These are phyloP conservation scores for Oreochromis mossambicus DNA, from an alignment of 2,797 vertebrate species.

Conservation along the genomic window DNA sequence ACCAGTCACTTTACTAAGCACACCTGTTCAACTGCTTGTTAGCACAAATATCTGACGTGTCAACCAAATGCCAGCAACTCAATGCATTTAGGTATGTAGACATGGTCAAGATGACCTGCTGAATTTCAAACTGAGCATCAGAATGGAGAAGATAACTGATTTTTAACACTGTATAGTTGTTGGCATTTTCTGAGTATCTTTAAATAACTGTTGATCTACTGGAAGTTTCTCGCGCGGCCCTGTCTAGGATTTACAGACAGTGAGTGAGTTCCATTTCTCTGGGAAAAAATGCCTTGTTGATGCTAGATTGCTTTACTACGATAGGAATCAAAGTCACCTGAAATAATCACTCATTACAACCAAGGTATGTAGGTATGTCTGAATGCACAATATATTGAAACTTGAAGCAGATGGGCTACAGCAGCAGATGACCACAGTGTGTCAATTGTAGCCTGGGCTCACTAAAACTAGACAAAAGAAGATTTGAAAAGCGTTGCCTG, in stretches of 20 bases:
- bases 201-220: background rate
- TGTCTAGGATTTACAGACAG: background rate
- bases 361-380: background rate
- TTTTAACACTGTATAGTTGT: background rate
- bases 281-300: background rate
- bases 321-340: background rate
- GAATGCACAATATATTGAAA: background rate
- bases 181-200: background rate
- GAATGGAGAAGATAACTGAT: background rate
- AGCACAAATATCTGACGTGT: background rate
- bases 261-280: background rate
- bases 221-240: fast-evolving
- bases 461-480: background rate
- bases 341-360: background rate
- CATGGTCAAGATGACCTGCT: background rate
- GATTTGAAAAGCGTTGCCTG: background rate
- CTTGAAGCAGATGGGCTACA: background rate
- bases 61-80: background rate
- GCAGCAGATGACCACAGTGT: background rate
- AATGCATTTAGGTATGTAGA: background rate
- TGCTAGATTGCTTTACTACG: background rate
- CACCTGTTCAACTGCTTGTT: background rate
- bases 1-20: background rate
- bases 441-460: background rate
- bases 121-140: background rate